Base-by-base conservation (phyloP, 2,113 vertebrate genomes). In the Trematomus loennbergii region DNA sequence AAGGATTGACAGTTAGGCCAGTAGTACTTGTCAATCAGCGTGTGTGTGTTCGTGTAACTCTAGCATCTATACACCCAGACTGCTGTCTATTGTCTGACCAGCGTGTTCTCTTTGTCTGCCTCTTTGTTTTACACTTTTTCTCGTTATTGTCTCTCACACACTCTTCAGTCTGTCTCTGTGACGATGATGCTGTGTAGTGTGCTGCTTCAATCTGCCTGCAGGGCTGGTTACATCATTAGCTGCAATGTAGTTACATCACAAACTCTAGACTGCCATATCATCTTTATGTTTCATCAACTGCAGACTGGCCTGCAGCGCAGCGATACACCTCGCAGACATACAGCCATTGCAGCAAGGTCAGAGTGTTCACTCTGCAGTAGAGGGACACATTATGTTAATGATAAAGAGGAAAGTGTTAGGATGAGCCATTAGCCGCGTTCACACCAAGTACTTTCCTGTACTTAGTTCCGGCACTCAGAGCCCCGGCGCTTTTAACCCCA, bases 211-310 rank as follows among this genome's bases (percentile, higher is more conserved):
- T 83, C 55, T 64, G 69, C 66, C 82, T 54, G 72, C 88, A 79
- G 81, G 75, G 80, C 29, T 10, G 54, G 87, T 93, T 89, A 87
- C 88, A 79, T 91, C 90, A 92, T 46, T 79, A 58, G 72, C 92
- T 88, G 88, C 82, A 83, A 57, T 72, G 20, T 1, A 13, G 45
- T 92, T 90, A 81, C 88, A 90, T 91, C 89, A 91, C 76, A 20
- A 20, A 81, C 75, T 61, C 57, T 11, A 18, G 11, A 50, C 60
- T 65, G 33, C 70, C 57, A 29, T 55, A 63, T 79, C 20, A 15
- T 71, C 67, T 82, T 50, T 40, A 20, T 63, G 22, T 66, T 86
- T 12, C 22, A 50, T 13, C 22, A 50, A 80, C 57, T 7, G 74
- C 50, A 66, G 40, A 36, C 3, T 29, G 25, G 29, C 48, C 75